These are phyloP conservation scores for Nothocercus nigrocapillus DNA, from an alignment of 2,113 vertebrate species.

Conservation along the genomic window DNA sequence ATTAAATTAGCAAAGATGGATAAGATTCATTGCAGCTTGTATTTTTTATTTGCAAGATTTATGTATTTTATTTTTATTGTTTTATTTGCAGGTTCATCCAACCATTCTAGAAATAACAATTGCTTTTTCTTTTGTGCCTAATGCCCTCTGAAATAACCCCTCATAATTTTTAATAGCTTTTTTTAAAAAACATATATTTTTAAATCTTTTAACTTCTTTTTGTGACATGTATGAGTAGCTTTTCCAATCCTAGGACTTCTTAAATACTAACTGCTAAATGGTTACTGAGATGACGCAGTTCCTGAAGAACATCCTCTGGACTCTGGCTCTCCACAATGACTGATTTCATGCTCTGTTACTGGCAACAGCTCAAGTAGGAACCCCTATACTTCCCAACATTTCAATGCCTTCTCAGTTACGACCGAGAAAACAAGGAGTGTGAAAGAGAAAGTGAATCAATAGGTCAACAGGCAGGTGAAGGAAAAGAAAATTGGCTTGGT, in stretches of 20 bases:
- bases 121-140: background rate
- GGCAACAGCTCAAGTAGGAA: background rate
- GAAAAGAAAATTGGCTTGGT: background rate
- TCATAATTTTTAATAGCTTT: background rate
- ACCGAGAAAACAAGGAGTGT: background rate
- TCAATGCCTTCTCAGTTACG: background rate
- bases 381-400: background rate
- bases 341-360: background rate
- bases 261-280: background rate
- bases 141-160: background rate
- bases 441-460: background rate
- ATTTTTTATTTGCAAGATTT: background rate
- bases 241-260: background rate
- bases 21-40: background rate
- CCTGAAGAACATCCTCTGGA: background rate
- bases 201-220: background rate
- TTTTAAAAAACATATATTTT: background rate
- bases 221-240: rapidly evolving
- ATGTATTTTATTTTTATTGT: background rate
- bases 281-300: background rate
- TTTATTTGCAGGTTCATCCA: background rate
- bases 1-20: background rate
- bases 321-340: background rate
- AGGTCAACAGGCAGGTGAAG: background rate
- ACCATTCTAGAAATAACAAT: background rate